Base-by-base conservation (phyloP, 1,140 invertebrate species). In the Pogonomyrmex californicus region DNA sequence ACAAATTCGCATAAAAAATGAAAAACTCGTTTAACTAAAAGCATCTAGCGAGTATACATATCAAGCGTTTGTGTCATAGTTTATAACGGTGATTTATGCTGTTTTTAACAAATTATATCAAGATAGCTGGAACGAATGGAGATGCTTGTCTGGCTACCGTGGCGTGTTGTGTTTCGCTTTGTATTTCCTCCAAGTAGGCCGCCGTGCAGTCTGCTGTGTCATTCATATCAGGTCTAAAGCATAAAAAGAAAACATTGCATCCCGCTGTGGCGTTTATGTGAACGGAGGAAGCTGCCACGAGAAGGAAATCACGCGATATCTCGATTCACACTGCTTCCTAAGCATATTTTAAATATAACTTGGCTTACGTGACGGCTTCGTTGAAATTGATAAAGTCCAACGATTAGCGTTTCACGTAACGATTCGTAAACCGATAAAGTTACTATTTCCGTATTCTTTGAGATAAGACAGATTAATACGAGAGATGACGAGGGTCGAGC, bases 101-200 rank as follows among this genome's bases (percentile, higher is more conserved):
- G 44, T 81, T 81, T 71, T 81, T 81, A 56, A 65, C 36, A 1
- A 65, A 71, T 56, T 71, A 23, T 68, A 44, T 54, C 5, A 36
- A 33, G 38, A 1, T 12, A 44, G 14, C 62, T 4, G 51, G 23
- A 23, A 23, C 7, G 30, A 63, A 65, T 30, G 44, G 10, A 66
- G 44, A 77, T 77, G 49, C 12, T 23, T 23, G 23, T 23, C 2
- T 51, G 9, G 38, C 10, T n/a, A 75, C 6, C 33, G 17, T 5
- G 30, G 36, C 17, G 4, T n/a, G 44, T 81, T 23, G 23, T 23
- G 23, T 23, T 23, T 33, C 5, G 47, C 23, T 68, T 54, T 41
- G 47, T 77, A 6, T 51, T 54, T n/a, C 4, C 23, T n/a, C 44
- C 36, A 68, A 81, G 47, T 70, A n/a, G 17, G 76, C 33, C 76